phyloP scores from a whole-genome alignment of 2,888 invertebrate genomes.

The Patella ulyssiponensis region DNA sequence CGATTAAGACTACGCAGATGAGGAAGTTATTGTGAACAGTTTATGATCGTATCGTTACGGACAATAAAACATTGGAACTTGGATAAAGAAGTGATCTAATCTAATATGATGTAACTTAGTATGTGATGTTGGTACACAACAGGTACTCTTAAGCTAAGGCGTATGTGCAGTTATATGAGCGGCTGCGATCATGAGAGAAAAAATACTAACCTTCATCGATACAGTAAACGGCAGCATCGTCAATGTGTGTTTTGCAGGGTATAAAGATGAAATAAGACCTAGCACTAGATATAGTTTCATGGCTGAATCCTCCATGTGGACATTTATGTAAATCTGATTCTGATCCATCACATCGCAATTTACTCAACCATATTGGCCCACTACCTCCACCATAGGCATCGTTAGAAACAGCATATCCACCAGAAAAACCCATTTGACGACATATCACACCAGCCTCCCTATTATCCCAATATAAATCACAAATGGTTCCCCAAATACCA shows the following conservation, averaged over 20 bases:
- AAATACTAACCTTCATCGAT: constrained; percentile 45
- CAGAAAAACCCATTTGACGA: constrained; percentile 50
- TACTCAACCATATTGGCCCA: constrained; percentile 63
- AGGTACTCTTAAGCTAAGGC: too few relatives aligned
- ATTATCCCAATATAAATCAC: constrained; percentile 82
- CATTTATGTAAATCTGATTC: constrained; percentile 49
- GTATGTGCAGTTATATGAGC: too few relatives aligned
- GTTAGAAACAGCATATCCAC: constrained; percentile 46
- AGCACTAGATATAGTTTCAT: constrained; percentile 44
- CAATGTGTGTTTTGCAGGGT: constrained; percentile 46
- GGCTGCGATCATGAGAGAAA: background rate
- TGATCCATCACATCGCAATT: constrained; percentile 53
- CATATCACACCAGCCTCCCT: constrained; percentile 78
- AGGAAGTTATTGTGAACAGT: too few relatives aligned
- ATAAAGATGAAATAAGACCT: constrained; percentile 15
- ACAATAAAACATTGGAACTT: too few relatives aligned
- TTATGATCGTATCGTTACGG: too few relatives aligned
- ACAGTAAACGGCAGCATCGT: constrained; percentile 56
- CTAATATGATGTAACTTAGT: too few relatives aligned
- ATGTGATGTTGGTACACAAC: too few relatives aligned
- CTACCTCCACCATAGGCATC: constrained; percentile 48
- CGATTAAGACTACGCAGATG: too few relatives aligned
- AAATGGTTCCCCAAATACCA: constrained; percentile 81
- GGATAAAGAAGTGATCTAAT: too few relatives aligned
- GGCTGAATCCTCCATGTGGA: constrained; percentile 52